Conservation (phyloP, 2,797 vertebrate genomes). For the Acanthurus leucopareius region DNA sequence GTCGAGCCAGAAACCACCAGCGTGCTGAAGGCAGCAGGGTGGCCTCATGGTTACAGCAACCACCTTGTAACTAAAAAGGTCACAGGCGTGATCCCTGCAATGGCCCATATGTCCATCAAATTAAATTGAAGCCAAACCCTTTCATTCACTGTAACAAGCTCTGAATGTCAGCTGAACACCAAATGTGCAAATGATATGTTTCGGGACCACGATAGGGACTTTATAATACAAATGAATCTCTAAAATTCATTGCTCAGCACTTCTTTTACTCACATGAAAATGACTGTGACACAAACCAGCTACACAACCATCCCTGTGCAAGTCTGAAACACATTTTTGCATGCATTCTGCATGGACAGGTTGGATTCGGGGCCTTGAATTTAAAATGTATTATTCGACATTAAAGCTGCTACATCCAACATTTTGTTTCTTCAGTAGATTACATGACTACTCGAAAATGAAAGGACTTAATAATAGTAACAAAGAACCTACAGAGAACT, state of each 20-base stretch:
- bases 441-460: background rate
- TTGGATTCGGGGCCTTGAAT: background rate
- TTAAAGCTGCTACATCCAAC: constrained; percentile 2
- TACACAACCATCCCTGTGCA: background rate
- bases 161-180: constrained; percentile 36
- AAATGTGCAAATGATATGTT: constrained; percentile 51
- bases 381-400: background rate
- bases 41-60: constrained; percentile 68
- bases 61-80: constrained; percentile 69
- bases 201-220: background rate
- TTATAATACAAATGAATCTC: constrained; percentile 17
- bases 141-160: constrained; percentile 33
- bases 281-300: constrained; percentile 5
- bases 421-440: background rate
- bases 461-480: background rate
- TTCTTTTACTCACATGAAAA: constrained; percentile 20
- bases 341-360: background rate
- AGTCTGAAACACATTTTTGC: constrained; percentile 3
- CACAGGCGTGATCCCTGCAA: constrained; percentile 55
- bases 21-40: constrained; percentile 56
- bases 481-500: background rate
- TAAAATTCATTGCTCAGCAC: constrained; percentile 24
- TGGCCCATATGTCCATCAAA: constrained; percentile 62
- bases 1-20: constrained; percentile 54
- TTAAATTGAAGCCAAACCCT: constrained; percentile 45